A percentile compares a stretch with the other conserved stretches of the same genome.
These are phyloP conservation scores for Synergus itoensis DNA, from an alignment of 2,888 invertebrate genomes.

Conservation along the genomic window DNA sequence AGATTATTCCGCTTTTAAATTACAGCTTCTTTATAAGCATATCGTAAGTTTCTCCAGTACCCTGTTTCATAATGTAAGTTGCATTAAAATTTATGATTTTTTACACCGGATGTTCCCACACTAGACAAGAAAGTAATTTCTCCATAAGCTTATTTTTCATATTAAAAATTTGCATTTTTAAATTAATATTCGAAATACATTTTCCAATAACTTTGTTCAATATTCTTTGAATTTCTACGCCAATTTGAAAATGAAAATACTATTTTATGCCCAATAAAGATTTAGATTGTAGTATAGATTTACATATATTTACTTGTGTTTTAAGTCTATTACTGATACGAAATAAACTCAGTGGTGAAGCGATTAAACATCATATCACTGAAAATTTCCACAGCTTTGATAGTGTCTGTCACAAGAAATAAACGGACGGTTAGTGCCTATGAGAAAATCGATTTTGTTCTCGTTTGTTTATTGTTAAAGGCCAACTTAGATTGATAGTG, in stretches of 20 bases:
- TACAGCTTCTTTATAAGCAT: not conserved
- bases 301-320: not conserved
- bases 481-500: not conserved
- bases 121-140: not conserved
- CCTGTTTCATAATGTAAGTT: constrained; percentile 1
- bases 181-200: not conserved
- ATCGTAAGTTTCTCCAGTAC: not conserved
- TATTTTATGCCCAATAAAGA: not conserved
- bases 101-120: not conserved
- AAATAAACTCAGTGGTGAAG: not conserved
- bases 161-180: not conserved
- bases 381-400: not conserved
- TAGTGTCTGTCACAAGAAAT: not conserved
- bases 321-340: not conserved
- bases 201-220: too few species aligned
- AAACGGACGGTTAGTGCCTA: not conserved
- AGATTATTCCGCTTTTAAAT: not conserved
- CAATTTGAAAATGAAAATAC: not conserved
- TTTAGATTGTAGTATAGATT: not conserved
- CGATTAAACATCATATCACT: not conserved
- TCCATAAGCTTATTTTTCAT: not conserved
- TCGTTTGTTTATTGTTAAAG: not conserved
- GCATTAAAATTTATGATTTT: constrained; percentile 4
- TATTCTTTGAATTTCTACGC: not conserved
- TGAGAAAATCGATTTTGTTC: not conserved